Conservation (phyloP, 2,888 invertebrate genomes). For the Plebejus argus region DNA sequence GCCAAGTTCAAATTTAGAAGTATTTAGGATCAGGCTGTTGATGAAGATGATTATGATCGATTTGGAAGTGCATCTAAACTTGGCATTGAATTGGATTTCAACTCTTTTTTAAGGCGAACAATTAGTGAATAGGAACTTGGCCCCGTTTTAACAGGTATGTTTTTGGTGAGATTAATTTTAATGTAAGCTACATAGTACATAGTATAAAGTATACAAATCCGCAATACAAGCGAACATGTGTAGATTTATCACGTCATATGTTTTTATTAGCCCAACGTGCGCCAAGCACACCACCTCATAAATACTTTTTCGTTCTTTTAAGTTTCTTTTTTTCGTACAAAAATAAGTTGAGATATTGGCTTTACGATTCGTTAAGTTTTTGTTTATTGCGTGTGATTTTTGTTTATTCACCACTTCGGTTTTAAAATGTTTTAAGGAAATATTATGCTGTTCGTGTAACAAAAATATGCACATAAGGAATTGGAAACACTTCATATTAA, state of each 20-base stretch:
- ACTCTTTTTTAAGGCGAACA: no score
- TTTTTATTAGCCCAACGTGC: conserved; percentile 23
- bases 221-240: neutral
- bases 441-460: neutral
- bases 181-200: neutral
- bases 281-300: conserved; percentile 22
- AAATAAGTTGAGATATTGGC: neutral
- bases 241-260: conserved; percentile 22
- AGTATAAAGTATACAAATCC: conserved; percentile 6
- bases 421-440: conserved; percentile 13
- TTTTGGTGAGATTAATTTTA: no score
- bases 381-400: neutral
- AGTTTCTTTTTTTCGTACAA: neutral
- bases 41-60: no score
- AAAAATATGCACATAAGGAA: neutral
- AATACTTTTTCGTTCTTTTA: conserved; percentile 16
- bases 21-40: no score
- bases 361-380: conserved; percentile 14
- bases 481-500: neutral
- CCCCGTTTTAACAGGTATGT: no score
- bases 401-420: neutral
- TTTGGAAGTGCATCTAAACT: no score
- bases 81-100: no score
- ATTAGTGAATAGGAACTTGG: no score
- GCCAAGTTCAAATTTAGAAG: no score